phyloP scores from a whole-genome alignment of 92 coral and sea anemone species.

The Galaxea fascicularis region DNA sequence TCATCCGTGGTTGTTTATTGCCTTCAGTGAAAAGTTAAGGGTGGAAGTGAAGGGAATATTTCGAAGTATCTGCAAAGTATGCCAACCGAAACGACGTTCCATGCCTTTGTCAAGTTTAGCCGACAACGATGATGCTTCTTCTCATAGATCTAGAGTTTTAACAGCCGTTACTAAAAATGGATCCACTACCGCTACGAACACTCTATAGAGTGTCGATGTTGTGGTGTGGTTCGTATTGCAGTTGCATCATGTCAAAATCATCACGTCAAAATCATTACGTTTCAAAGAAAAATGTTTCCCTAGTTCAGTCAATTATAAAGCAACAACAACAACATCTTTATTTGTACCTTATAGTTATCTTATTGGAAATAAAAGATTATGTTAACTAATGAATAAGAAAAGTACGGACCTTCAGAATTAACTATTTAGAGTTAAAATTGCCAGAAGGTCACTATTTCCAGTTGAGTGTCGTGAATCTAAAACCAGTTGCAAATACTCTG shows the following conservation, averaged over 20 bases:
- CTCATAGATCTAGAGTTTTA: neutral
- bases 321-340: too few species aligned
- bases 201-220: neutral
- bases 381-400: too few species aligned
- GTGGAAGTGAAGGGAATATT: conserved; percentile 4
- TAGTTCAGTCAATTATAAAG: too few species aligned
- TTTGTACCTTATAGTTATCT: too few species aligned
- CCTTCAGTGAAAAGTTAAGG: conserved; percentile 38
- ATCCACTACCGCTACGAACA: neutral
- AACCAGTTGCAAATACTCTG: too few species aligned
- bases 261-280: neutral
- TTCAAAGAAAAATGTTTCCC: too few species aligned
- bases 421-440: too few species aligned
- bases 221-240: neutral
- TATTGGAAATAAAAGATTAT: too few species aligned
- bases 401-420: too few species aligned
- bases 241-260: neutral
- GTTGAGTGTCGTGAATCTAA: too few species aligned
- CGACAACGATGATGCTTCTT: neutral
- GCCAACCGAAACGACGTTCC: neutral
- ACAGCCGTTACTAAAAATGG: neutral
- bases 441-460: too few species aligned
- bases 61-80: neutral
- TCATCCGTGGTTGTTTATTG: conserved; percentile 48
- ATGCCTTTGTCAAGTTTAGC: neutral